Evolutionary conservation across 2,888 invertebrate genomes (phyloP), one percentile per base, ranked within the genome.

Genomic region (Unio delphinus): DNA sequence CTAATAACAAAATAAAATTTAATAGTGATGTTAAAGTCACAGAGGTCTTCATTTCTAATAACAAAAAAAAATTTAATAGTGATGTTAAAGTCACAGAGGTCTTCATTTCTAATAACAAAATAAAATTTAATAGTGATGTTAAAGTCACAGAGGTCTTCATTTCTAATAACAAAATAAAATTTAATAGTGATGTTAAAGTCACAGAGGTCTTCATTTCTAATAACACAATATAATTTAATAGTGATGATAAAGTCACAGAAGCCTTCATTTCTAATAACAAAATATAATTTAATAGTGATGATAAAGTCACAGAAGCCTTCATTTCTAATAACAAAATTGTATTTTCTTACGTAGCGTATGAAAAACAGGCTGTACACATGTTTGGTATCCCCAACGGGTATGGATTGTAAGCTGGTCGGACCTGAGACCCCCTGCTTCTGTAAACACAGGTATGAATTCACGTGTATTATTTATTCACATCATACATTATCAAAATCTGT

Each of bases 401-500:
- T 89, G 88, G 89, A 89, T 80, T 89, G 89, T 76, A 89, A 88
- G 63, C 78, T 88, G 68, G 76, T 89, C n/a, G 89, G 89, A 62
- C 89, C 89, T 20, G 88, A 89, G 67, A 89, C 89, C 15, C 81
- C 75, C 18, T 89, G 89, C 67, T 89, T 89, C 79, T 89, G 89
- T 74, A 83, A 85, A 75, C 89, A 89, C 78, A 85, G 89, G 87
- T 88, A 73, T 55, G 64, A n/a, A 45, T 55, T 56, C 60, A 45
- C 15, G 15, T 11, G 45, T 15, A 45, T 56, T 8, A 11, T 60
- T 8, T 28, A 20, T 28, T 7, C n/a, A 17, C 56, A 64, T 30
- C 18, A 17, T 26, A 18, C 15, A 23, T 23, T 18, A 28, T 17
- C 17, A n/a, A 15, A 15, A 56, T 34, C 28, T 64, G 4, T 64